Evolutionary conservation across 2,888 invertebrate genomes (phyloP).

Genomic region (Rotaria socialis): DNA sequence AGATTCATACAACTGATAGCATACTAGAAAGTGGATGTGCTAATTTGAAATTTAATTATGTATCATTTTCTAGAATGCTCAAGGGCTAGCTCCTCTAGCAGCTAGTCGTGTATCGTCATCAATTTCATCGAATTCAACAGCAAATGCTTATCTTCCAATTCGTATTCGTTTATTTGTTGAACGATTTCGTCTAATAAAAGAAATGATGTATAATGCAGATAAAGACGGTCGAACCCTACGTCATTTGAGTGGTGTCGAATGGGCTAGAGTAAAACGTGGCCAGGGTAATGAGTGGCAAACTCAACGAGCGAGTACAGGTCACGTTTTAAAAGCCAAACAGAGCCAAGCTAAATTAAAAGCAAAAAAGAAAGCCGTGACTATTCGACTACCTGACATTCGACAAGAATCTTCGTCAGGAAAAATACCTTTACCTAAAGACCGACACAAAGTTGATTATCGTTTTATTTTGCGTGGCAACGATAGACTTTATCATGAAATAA

Average conservation of each 20-base stretch:
- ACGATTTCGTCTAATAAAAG: conserved; percentile 14
- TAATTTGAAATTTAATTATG: no score
- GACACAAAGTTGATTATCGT: conserved; percentile 12
- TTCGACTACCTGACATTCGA: background rate
- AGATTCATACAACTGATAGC: no score
- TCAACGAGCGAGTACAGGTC: conserved; percentile 1
- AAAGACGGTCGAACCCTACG: conserved; percentile 32
- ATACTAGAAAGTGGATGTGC: no score
- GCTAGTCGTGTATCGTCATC: background rate
- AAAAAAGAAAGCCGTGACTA: background rate
- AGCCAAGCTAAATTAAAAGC: background rate
- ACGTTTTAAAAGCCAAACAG: background rate
- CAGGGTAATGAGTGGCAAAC: background rate
- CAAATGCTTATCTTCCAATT: background rate
- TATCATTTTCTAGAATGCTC: no score
- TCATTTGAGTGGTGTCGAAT: conserved; percentile 30
- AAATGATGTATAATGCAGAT: conserved; percentile 28
- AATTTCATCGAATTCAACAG: background rate
- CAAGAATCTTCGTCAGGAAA: background rate
- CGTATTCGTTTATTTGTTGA: conserved; percentile 23
- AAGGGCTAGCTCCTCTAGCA: no score
- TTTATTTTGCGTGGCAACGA: background rate
- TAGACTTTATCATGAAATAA: background rate
- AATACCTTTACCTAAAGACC: background rate
- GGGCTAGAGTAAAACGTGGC: conserved; percentile 5